Conservation (phyloP, 2,113 vertebrate genomes). For the Cariama cristata region DNA sequence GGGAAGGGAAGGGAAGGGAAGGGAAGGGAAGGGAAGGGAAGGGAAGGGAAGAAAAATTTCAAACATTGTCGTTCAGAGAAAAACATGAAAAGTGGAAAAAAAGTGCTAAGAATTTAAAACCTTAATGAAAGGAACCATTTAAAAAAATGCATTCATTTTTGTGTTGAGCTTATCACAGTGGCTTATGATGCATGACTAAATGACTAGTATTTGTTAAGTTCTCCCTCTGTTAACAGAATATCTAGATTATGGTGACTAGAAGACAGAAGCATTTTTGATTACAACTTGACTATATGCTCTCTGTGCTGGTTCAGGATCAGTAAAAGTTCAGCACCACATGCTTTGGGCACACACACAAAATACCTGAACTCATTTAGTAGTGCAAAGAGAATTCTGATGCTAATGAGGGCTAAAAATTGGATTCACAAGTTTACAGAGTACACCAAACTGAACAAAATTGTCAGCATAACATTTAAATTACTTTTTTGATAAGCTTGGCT, state of each 20-base stretch:
- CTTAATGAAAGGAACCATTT: background rate
- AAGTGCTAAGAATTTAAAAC: background rate
- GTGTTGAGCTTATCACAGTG: background rate
- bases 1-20: background rate
- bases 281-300: background rate
- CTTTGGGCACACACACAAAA: background rate
- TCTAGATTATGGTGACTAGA: background rate
- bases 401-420: conserved; percentile 80
- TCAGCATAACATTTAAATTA: conserved; percentile 86
- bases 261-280: background rate
- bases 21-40: background rate
- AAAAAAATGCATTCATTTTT: background rate
- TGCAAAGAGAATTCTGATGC: conserved; percentile 74
- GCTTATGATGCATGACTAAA: background rate
- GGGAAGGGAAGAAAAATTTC: background rate
- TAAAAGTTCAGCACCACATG: conserved; percentile 54
- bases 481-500: conserved; percentile 84
- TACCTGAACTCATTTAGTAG: conserved; percentile 68
- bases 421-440: conserved; percentile 77
- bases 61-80: background rate
- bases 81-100: background rate
- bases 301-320: conserved; percentile 30
- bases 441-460: conserved; percentile 81
- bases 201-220: background rate
- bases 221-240: background rate